phyloP scores from a whole-genome alignment of 1,140 invertebrate genomes.

The Alviniconcha marisindica region DNA sequence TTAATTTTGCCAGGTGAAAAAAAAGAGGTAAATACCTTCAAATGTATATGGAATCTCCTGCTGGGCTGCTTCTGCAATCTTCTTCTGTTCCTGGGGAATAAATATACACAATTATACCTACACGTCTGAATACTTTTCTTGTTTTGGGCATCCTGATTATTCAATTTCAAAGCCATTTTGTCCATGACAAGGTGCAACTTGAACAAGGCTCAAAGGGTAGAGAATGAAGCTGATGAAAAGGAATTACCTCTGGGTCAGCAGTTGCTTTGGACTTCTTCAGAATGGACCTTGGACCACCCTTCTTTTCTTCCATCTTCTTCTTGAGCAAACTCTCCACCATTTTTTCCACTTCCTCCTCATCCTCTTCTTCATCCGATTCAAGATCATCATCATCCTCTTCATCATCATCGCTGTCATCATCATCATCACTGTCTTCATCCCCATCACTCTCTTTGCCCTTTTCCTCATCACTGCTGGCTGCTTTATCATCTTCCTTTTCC shows the following conservation, averaged over 20 bases:
- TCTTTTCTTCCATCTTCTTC: slow-evolving; percentile 45
- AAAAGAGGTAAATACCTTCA: slow-evolving; percentile 64
- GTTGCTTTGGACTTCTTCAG: slow-evolving; percentile 39
- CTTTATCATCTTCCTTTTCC: slow-evolving; percentile 62
- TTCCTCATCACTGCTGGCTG: slow-evolving; percentile 68
- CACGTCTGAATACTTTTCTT: too few relatives aligned
- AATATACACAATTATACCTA: slow-evolving; percentile 40
- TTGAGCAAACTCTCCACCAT: slow-evolving; percentile 45
- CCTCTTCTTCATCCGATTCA: slow-evolving; percentile 47
- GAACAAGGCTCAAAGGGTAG: not conserved
- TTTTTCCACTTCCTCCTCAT: slow-evolving; percentile 57
- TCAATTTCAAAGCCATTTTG: too few relatives aligned
- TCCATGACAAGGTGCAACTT: not conserved
- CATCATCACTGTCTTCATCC: slow-evolving; percentile 43
- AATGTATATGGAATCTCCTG: slow-evolving; percentile 85
- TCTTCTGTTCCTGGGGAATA: slow-evolving; percentile 57
- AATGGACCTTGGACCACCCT: slow-evolving; percentile 63
- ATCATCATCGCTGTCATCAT: slow-evolving; percentile 52
- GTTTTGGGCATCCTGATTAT: too few relatives aligned
- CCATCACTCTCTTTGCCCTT: slow-evolving; percentile 64
- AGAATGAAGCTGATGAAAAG: not conserved
- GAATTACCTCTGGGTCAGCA: slow-evolving; percentile 1
- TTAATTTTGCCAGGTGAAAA: not conserved
- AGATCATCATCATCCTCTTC: slow-evolving; percentile 53
- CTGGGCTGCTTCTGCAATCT: slow-evolving; percentile 78